Evolutionary conservation across 2,888 invertebrate genomes (phyloP), one percentile per base, ranked within the genome.

Genomic region (Macrophya alboannulata): DNA sequence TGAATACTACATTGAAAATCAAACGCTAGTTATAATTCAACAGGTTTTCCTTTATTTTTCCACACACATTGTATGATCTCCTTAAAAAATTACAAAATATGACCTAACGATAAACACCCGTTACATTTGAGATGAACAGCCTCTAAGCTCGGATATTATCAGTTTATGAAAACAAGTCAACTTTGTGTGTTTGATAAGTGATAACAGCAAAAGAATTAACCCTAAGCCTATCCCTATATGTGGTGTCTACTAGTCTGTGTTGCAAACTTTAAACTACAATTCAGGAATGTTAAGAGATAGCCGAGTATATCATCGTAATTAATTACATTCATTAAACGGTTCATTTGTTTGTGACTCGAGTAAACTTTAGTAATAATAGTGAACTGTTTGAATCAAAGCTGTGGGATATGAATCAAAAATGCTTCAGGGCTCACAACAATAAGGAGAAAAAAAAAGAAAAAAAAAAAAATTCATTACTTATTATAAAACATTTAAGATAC

Each of bases 41-140:
- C 87, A 88, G 84, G 88, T 87, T 86, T 88, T 86, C 87, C 88
- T 90, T 91, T 90, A 91, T 90, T 90, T 84, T 87, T 87, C 87
- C 87, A 87, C 87, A 85, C 86, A 86, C 84, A 88, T 85, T 74
- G 77, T 82, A 84, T 84, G 85, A 86, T 89, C 85, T 71, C 88
- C 85, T 89, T 90, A 90, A 89, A 91, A 89, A 91, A 88, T 90
- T 92, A 90, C 90, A 90, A 90, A 91, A 91, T 89, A 89, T 88
- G 77, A 48, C 65, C 51, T 71, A 83, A 85, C 15, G 25, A 40
- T 51, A 84, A 68, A 84, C 72, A 84, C 71, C 51, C 83, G 71
- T 82, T 68, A 55, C n/a, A 77, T 51, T 77, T 77, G 77, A 77
- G 77, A 37, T 77, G 45, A 45, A 74, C 21, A 55, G 77, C 25